These are phyloP conservation scores for Notolepis coatsorum DNA, from an alignment of 2,797 vertebrate genomes.

Conservation along the genomic window DNA sequence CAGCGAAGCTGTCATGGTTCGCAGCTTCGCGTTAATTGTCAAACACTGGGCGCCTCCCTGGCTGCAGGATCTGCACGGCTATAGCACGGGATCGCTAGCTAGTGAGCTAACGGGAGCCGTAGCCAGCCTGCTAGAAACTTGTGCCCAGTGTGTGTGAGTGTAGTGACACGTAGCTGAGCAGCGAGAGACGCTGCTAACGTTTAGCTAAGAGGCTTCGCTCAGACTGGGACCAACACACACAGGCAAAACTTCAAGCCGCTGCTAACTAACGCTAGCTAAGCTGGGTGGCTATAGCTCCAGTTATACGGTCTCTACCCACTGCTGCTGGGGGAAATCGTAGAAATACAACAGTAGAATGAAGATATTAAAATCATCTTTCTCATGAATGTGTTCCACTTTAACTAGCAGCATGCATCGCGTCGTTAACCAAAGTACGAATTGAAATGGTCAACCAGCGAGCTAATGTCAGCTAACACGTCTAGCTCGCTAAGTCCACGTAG, in stretches of 20 bases:
- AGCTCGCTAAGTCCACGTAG: constrained; percentile 86
- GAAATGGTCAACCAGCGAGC: constrained; percentile 43
- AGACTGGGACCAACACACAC: no score
- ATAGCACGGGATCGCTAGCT: constrained; percentile 31
- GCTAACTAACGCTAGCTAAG: constrained; percentile 50
- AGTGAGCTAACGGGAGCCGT: no score
- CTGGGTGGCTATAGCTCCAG: constrained; percentile 26
- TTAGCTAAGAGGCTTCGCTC: no score
- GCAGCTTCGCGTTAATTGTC: accelerated
- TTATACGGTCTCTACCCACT: no score
- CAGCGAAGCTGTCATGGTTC: neutral
- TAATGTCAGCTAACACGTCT: constrained; percentile 56
- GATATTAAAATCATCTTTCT: neutral
- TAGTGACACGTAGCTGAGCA: constrained; percentile 78
- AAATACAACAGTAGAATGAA: neutral
- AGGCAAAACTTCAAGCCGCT: no score
- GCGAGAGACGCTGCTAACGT: no score
- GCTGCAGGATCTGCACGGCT: neutral
- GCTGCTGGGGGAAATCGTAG: neutral
- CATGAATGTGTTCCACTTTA: neutral
- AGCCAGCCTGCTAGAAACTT: constrained; percentile 82
- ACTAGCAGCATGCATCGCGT: neutral
- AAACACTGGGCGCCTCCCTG: no score
- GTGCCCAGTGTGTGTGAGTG: constrained; percentile 45
- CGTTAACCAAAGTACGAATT: constrained; percentile 50